phyloP scores from a whole-genome alignment of 2,888 invertebrate genomes.

The Vandiemenella viatica region DNA sequence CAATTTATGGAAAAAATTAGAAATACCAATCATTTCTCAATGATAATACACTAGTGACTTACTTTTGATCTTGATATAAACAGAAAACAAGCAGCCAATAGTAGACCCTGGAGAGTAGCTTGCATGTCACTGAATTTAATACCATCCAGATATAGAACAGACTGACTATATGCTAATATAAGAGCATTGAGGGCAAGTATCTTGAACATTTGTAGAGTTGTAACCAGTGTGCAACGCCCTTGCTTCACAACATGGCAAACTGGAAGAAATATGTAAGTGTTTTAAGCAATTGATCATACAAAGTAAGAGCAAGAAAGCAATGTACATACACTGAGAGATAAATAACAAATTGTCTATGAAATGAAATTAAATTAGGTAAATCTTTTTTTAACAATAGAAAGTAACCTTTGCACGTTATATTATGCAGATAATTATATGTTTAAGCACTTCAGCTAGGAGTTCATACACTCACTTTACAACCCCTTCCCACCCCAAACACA shows the following conservation, averaged over 20 bases:
- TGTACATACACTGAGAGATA: no score
- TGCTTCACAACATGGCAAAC: constrained; percentile 99
- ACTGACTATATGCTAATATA: constrained; percentile 95
- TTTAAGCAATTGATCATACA: no score
- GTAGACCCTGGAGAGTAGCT: constrained; percentile 89
- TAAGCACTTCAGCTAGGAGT: no score
- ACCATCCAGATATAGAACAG: constrained; percentile 93
- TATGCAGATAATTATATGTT: no score
- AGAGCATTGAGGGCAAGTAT: constrained; percentile 95
- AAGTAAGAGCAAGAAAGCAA: no score
- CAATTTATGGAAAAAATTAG: no score
- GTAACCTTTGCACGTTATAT: no score
- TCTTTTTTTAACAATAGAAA: no score
- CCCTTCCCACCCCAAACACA: no score
- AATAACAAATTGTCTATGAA: no score
- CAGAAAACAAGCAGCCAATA: constrained; percentile 91
- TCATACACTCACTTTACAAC: no score
- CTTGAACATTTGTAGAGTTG: constrained; percentile 99
- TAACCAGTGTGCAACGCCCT: constrained; percentile 96
- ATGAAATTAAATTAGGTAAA: not conserved
- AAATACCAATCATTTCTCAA: not conserved
- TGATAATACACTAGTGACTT: constrained; percentile 14
- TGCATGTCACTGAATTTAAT: constrained; percentile 96
- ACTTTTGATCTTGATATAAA: constrained; percentile 97
- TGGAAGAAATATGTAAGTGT: no score